Evolutionary conservation across 2,888 invertebrate genomes (phyloP).

Genomic region (Stramonita haemastoma): DNA sequence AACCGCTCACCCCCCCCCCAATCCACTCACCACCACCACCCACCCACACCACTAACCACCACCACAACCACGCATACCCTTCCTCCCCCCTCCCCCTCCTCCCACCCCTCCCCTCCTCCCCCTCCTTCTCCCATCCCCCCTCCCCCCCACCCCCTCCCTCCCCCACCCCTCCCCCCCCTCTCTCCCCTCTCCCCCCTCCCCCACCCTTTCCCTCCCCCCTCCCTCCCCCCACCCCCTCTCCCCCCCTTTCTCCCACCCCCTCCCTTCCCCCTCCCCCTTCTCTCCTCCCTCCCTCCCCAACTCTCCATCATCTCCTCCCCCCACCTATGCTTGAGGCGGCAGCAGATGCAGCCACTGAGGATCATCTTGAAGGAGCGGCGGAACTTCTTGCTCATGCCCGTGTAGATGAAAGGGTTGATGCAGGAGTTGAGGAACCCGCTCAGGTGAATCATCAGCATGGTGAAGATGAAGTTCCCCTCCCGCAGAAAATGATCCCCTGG

Average conservation of each 20-base stretch:
- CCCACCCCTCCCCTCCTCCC: neutral
- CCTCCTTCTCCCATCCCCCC: too few species aligned
- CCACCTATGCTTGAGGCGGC: conserved; percentile 39
- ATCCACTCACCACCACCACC: too few species aligned
- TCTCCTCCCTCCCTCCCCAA: neutral
- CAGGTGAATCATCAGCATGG: conserved; percentile 78
- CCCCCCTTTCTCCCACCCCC: neutral
- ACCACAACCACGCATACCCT: too few species aligned
- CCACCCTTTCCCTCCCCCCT: too few species aligned
- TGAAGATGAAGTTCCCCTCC: conserved; percentile 77
- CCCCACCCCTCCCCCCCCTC: neutral
- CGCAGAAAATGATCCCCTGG: conserved; percentile 72
- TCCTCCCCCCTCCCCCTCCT: neutral
- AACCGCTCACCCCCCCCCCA: too few species aligned
- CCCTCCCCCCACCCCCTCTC: too few species aligned
- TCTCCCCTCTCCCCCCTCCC: neutral
- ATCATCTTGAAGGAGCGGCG: conserved; percentile 73
- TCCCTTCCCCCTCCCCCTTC: neutral
- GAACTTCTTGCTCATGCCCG: conserved; percentile 78
- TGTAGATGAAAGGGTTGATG: conserved; percentile 79
- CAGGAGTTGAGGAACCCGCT: conserved; percentile 78
- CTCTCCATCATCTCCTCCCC: neutral
- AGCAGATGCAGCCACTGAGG: conserved; percentile 53
- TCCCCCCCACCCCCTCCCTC: neutral
- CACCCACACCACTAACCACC: too few species aligned